These are phyloP conservation scores for Parazoanthus swiftii DNA, from an alignment of 92 coral and sea anemone species.

Conservation along the genomic window DNA sequence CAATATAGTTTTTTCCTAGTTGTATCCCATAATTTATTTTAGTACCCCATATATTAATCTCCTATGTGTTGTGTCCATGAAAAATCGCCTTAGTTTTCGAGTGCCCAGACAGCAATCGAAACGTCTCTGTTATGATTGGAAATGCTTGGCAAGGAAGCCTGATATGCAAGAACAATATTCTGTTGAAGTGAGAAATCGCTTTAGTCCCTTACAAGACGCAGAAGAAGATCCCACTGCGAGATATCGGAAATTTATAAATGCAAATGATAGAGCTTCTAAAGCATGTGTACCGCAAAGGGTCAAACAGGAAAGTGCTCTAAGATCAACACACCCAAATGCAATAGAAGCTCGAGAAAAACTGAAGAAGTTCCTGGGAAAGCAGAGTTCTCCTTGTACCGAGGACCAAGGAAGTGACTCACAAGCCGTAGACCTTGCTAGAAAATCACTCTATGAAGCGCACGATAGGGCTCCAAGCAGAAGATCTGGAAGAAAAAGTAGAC, in stretches of 20 bases:
- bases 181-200: constrained; percentile 15
- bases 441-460: constrained; percentile 7
- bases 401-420: not conserved
- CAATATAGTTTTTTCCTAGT: too few relatives aligned
- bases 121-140: too few relatives aligned
- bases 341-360: constrained; percentile 5
- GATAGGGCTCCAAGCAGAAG: too few relatives aligned
- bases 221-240: constrained; percentile 1
- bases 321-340: constrained; percentile 4
- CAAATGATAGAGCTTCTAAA: not conserved
- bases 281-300: constrained; percentile 9
- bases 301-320: not conserved
- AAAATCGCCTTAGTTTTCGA: too few relatives aligned
- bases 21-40: too few relatives aligned
- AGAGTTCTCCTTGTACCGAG: not conserved
- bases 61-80: too few relatives aligned
- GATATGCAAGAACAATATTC: constrained; percentile 1
- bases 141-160: too few relatives aligned
- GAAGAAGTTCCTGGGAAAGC: not conserved
- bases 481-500: too few relatives aligned
- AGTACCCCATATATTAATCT: too few relatives aligned
- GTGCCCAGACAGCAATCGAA: too few relatives aligned
- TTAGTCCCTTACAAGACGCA: not conserved
- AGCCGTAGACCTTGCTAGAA: constrained; percentile 5
- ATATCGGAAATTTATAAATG: constrained; percentile 20